Conservation (phyloP, 1,140 invertebrate genomes). For the Oncopodura yosiiana region DNA sequence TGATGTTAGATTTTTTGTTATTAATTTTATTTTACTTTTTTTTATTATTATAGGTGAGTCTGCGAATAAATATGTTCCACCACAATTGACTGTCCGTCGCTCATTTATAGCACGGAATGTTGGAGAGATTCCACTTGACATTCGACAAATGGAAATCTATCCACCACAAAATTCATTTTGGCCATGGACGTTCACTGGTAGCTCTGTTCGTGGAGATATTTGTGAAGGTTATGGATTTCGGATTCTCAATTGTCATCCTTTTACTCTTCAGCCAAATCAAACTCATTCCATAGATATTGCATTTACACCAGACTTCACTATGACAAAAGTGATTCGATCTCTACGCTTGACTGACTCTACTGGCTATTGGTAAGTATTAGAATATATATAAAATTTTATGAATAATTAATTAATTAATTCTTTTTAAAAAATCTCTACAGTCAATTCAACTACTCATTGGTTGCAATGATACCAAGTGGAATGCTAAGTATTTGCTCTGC, state of each 20-base stretch:
- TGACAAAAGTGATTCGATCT: slow-evolving; percentile 60
- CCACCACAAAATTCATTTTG: slow-evolving; percentile 32
- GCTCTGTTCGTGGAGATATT: slow-evolving; percentile 53
- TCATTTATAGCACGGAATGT: slow-evolving; percentile 81
- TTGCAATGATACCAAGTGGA: slow-evolving; percentile 67
- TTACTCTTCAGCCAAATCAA: slow-evolving; percentile 67
- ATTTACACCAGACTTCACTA: slow-evolving; percentile 86
- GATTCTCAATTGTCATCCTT: slow-evolving; percentile 71
- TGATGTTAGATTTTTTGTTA: not conserved
- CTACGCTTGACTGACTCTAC: slow-evolving; percentile 38
- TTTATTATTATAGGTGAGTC: slow-evolving; percentile 42
- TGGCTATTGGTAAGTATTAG: slow-evolving; percentile 22
- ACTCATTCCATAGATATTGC: slow-evolving; percentile 79
- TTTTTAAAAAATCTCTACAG: slow-evolving; percentile 15
- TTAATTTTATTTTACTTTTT: slow-evolving; percentile 20
- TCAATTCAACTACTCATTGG: slow-evolving; percentile 61
- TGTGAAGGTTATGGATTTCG: slow-evolving; percentile 83
- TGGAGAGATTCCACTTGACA: slow-evolving; percentile 66
- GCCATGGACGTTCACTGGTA: slow-evolving; percentile 47
- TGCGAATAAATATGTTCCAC: slow-evolving; percentile 46
- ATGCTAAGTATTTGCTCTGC: slow-evolving; percentile 61
- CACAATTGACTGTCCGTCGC: slow-evolving; percentile 67
- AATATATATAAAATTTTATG: slow-evolving; percentile 8
- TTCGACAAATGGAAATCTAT: slow-evolving; percentile 27
- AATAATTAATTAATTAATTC: slow-evolving; percentile 1